These are phyloP conservation scores for Acanthis flammea DNA, from an alignment of 2,797 vertebrate species.

Conservation along the genomic window DNA sequence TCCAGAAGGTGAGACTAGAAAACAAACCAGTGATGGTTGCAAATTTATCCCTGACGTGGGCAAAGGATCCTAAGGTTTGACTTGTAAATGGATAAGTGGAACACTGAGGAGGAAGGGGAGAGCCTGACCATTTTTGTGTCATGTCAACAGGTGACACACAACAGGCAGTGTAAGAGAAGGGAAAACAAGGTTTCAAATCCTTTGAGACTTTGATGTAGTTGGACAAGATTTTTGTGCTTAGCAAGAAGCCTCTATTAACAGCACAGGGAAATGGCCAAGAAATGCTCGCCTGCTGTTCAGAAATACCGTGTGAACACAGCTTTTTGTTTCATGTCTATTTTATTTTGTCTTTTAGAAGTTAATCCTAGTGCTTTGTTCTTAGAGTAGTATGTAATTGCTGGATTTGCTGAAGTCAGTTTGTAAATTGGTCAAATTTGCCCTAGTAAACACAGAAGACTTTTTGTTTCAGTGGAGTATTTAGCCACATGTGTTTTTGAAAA, in stretches of 20 bases:
- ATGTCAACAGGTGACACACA: not conserved
- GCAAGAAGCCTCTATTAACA: conserved; percentile 13
- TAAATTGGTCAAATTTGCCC: not conserved
- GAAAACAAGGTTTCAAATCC: conserved; percentile 18
- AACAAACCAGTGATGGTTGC: not conserved
- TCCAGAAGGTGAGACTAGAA: not conserved
- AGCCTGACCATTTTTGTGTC: not conserved
- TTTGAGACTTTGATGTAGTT: conserved; percentile 12
- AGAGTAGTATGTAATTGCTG: not conserved
- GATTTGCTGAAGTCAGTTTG: not conserved
- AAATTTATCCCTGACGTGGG: not conserved
- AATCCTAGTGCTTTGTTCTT: conserved; percentile 1
- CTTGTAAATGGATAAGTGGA: not conserved
- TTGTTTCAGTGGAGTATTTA: not conserved
- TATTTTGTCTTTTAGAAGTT: not conserved
- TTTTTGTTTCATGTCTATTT: not conserved
- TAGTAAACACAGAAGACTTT: not conserved
- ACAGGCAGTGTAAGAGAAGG: not conserved
- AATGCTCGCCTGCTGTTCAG: not conserved
- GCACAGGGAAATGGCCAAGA: not conserved
- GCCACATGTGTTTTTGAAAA: not conserved
- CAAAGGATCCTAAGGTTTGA: not conserved
- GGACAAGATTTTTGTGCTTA: not conserved
- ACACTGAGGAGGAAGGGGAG: not conserved
- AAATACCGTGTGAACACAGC: not conserved